Evolutionary conservation across 2,888 invertebrate genomes (phyloP).

Genomic region (Troglohyphantes excavatus): DNA sequence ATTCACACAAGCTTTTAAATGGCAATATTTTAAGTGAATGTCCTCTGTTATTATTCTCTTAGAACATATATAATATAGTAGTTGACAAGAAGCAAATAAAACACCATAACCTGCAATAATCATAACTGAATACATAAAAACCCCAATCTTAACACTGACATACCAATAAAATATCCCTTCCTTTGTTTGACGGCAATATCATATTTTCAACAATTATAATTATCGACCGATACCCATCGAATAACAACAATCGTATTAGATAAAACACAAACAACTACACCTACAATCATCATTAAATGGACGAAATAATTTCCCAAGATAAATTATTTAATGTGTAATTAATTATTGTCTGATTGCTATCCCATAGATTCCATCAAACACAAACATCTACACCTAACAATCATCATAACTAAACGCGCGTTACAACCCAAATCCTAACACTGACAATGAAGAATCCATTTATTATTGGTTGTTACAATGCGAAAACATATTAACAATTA

Average conservation of each 20-base stretch:
- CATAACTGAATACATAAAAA: no score
- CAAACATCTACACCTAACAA: background rate
- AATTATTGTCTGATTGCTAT: background rate
- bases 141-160: no score
- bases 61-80: no score
- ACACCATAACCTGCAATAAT: no score
- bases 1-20: no score
- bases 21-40: no score
- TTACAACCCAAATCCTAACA: background rate
- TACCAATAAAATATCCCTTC: no score
- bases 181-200: background rate
- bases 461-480: background rate
- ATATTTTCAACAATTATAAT: background rate
- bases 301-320: background rate
- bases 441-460: background rate
- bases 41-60: no score
- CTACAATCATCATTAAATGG: background rate
- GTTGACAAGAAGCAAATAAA: no score
- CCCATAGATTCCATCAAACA: background rate
- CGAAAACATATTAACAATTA: conserved; percentile 4
- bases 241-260: background rate
- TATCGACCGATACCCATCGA: background rate
- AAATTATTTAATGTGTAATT: background rate
- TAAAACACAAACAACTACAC: conserved; percentile 1
- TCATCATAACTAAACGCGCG: background rate